These are phyloP conservation scores for Heteromyza rotundicornis DNA, from an alignment of 2,888 invertebrate species.

Conservation along the genomic window DNA sequence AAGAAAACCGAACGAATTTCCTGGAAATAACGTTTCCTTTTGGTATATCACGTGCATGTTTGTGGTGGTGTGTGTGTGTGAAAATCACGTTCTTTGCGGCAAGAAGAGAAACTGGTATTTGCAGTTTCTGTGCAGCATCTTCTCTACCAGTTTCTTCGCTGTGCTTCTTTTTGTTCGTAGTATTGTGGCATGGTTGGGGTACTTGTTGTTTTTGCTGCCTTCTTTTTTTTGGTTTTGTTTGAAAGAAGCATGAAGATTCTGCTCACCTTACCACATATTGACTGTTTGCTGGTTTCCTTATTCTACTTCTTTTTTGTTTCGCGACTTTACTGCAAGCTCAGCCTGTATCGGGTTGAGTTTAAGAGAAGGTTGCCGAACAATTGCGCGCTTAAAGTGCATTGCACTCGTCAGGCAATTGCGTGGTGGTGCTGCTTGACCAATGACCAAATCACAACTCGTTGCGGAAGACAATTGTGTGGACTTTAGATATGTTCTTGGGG, in stretches of 20 bases:
- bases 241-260: background rate
- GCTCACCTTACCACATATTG: too few relatives aligned
- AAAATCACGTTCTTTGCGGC: background rate
- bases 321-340: background rate
- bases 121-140: background rate
- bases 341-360: background rate
- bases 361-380: background rate
- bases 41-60: slow-evolving; percentile 1
- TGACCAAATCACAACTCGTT: background rate
- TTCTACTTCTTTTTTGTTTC: background rate
- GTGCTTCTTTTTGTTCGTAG: background rate
- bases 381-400: slow-evolving; percentile 2
- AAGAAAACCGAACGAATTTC: background rate
- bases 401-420: background rate
- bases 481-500: background rate
- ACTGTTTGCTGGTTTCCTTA: background rate
- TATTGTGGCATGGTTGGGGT: background rate
- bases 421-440: slow-evolving; percentile 3
- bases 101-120: background rate
- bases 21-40: slow-evolving; percentile 7
- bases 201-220: too few relatives aligned
- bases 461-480: too few relatives aligned
- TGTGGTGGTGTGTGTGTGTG: too few relatives aligned
- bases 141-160: background rate
- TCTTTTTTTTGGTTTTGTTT: background rate